Conservation (phyloP, 1,140 invertebrate species). For the Drosophila nikananu region DNA sequence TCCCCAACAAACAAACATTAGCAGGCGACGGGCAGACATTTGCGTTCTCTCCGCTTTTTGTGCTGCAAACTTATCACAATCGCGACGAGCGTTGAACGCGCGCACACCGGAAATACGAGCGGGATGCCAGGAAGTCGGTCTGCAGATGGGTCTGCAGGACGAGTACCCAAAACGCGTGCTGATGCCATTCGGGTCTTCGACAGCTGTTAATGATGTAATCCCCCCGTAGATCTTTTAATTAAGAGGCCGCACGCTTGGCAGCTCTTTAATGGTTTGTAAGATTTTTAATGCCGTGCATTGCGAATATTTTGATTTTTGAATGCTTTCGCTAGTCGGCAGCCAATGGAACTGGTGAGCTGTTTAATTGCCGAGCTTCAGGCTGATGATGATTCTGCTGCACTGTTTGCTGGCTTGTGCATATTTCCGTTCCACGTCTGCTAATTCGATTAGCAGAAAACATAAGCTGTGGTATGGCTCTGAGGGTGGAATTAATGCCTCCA, state of each 20-base stretch:
- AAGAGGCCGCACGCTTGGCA: conserved; percentile 71
- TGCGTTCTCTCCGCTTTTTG: conserved; percentile 40
- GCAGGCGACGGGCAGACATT: conserved; percentile 64
- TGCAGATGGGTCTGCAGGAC: conserved; percentile 30
- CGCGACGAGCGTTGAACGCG: conserved; percentile 55
- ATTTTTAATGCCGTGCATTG: conserved; percentile 31
- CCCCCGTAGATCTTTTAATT: conserved; percentile 69
- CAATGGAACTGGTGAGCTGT: conserved; percentile 28
- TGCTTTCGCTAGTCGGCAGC: conserved; percentile 11
- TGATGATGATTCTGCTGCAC: conserved; percentile 1
- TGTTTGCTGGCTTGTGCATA: conserved; percentile 55
- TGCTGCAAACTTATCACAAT: conserved; percentile 66
- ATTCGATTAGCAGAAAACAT: conserved; percentile 45
- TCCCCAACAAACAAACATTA: conserved; percentile 58
- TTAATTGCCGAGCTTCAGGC: conserved; percentile 34
- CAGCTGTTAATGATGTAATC: conserved; percentile 67
- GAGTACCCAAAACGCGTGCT: conserved; percentile 56
- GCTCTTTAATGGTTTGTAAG: conserved; percentile 75
- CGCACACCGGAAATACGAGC: conserved; percentile 81
- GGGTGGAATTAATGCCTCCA: conserved; percentile 2
- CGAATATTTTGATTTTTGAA: conserved; percentile 13
- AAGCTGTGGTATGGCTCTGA: background rate
- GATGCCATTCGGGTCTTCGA: conserved; percentile 24
- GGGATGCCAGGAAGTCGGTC: conserved; percentile 68
- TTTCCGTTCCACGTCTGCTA: conserved; percentile 48